Conservation (phyloP, 53 echinoderm and acorn worm species). For the Luidia sarsii region DNA sequence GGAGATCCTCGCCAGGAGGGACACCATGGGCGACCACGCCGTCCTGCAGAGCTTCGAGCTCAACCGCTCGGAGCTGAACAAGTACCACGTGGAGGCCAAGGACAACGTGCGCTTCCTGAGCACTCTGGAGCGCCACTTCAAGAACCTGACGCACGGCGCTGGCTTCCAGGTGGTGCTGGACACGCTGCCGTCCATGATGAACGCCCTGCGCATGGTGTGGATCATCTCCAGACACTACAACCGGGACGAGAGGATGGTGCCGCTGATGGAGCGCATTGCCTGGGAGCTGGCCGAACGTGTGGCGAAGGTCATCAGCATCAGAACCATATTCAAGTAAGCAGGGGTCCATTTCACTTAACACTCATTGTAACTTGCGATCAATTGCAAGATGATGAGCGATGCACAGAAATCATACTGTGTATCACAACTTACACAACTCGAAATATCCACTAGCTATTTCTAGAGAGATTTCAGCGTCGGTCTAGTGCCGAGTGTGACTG, state of each 20-base stretch:
- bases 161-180: conserved; percentile 96
- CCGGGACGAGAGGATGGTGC: conserved; percentile 97
- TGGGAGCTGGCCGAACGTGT: conserved; percentile 99
- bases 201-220: conserved; percentile 98
- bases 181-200: conserved; percentile 99
- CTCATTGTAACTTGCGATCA: too few species aligned
- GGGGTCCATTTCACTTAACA: too few species aligned
- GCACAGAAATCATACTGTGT: too few species aligned
- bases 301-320: conserved; percentile 98
- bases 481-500: too few species aligned
- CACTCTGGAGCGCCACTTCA: conserved; percentile 97
- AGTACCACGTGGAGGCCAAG: conserved; percentile 97
- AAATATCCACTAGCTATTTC: too few species aligned
- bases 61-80: conserved; percentile 93
- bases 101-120: conserved; percentile 98
- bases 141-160: conserved; percentile 98
- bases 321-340: conserved; percentile 99
- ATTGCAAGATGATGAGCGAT: too few species aligned
- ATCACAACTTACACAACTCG: too few species aligned
- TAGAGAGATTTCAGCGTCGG: too few species aligned
- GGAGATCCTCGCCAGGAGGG: conserved; percentile 87
- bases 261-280: conserved; percentile 96
- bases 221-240: conserved; percentile 99
- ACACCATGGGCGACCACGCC: conserved; percentile 89
- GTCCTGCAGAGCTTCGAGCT: conserved; percentile 97